phyloP scores from a whole-genome alignment of 2,113 vertebrate genomes.

The Colinus virginianus region DNA sequence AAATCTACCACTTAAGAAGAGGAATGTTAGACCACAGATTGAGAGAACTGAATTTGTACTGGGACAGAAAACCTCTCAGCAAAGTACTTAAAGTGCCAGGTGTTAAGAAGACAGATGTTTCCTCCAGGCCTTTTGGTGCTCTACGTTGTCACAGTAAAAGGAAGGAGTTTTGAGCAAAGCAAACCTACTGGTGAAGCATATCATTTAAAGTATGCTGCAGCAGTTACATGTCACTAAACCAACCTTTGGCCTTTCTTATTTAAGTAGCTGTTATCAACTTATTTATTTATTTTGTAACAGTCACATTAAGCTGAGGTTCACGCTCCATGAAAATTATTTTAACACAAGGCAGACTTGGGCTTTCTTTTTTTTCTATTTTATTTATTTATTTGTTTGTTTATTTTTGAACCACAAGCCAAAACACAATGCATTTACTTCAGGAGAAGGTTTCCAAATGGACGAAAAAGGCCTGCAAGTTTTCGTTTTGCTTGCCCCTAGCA shows the following conservation, averaged over 20 bases:
- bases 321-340: conserved; percentile 31
- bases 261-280: not conserved
- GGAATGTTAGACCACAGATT: conserved; percentile 20
- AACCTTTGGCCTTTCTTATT: not conserved
- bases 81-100: not conserved
- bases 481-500: conserved; percentile 42
- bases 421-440: conserved; percentile 24
- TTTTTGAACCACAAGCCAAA: conserved; percentile 22
- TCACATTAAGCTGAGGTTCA: not conserved
- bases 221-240: not conserved
- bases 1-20: not conserved
- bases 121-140: not conserved
- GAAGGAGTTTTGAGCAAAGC: not conserved
- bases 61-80: not conserved
- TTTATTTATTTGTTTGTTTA: not conserved
- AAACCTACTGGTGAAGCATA: not conserved
- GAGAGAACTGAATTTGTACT: not conserved
- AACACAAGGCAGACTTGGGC: conserved; percentile 54
- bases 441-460: conserved; percentile 44
- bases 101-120: not conserved
- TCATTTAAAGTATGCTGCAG: not conserved
- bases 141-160: not conserved
- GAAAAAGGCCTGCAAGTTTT: conserved; percentile 58
- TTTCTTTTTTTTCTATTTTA: conserved; percentile 35
- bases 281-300: not conserved